Base-by-base conservation (phyloP, 2,888 invertebrate species). In the Drosophila anomelani region DNA sequence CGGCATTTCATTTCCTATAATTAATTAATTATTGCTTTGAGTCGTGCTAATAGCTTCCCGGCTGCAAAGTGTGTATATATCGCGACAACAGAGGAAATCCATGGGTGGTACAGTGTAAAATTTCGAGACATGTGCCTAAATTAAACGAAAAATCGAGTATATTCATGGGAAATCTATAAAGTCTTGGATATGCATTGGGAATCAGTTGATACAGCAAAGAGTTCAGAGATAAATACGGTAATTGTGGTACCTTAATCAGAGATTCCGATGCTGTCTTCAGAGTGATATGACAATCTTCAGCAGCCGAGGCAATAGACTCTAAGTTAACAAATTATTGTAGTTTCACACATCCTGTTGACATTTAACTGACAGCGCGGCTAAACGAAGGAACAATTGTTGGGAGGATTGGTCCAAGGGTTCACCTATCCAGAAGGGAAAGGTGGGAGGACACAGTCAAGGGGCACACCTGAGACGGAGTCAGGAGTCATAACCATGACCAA, bases 1-100 rank as follows among this genome's bases (percentile, higher is more conserved):
- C 85, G 83, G 87, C 87, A 81, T 87, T 84, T 81, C 82, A 85
- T 87, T 86, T 87, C 87, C 87, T 78, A 78, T 81, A 82, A 79
- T 85, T 87, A 80, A 84, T 84, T 85, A 84, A 87, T 84, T 81
- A 85, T 79, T 72, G 55, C 76, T 64, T 61, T 73, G 60, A 47
- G 58, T 67, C 77, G 79, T 79, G 84, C 68, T 77, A 77, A 86
- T 86, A 76, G 70, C 69, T 54, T 58, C 64, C 61, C 70, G 76
- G 39, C 57, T 44, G 46, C n/a, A 54, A 60, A 39, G 53, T 53
- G 55, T 57, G n/a, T 56, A 57, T 6, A 12, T 29, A 20, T 7
- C 43, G n/a, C 13, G 5, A 4, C 26, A 38, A 44, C 44, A 13
- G 20, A 15, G 36, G 36, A 58, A n/a, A 23, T 6, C 29, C 15